Conservation (phyloP, 2,113 vertebrate species). For the Balaeniceps rex region DNA sequence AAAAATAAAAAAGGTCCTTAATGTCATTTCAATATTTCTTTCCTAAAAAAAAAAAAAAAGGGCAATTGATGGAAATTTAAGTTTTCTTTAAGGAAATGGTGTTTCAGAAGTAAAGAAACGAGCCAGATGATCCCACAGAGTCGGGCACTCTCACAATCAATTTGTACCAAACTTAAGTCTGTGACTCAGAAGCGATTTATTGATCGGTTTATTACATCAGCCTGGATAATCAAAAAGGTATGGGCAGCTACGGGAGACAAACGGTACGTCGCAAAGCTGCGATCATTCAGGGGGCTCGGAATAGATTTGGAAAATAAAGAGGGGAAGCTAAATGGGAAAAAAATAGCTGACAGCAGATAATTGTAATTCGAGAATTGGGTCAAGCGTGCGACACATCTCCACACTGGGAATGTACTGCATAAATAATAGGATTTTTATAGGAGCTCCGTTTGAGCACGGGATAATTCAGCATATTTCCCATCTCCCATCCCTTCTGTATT, state of each 20-base stretch:
- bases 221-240: neutral
- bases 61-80: neutral
- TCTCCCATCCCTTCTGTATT: neutral
- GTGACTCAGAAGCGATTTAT: neutral
- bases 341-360: neutral
- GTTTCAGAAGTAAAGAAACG: neutral
- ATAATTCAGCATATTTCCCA: neutral
- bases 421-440: neutral
- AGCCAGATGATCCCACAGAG: neutral
- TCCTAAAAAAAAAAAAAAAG: too few relatives aligned
- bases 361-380: neutral
- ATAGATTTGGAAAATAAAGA: neutral
- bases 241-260: neutral
- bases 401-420: fast-evolving
- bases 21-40: neutral
- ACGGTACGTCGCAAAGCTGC: neutral
- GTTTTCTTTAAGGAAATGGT: neutral
- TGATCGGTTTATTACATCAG: neutral
- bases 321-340: neutral
- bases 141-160: neutral
- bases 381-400: neutral
- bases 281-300: neutral
- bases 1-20: neutral
- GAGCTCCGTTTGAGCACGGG: neutral
- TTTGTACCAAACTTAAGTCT: neutral